phyloP scores from a whole-genome alignment of 23 tunicate genomes.

The Styela clava region DNA sequence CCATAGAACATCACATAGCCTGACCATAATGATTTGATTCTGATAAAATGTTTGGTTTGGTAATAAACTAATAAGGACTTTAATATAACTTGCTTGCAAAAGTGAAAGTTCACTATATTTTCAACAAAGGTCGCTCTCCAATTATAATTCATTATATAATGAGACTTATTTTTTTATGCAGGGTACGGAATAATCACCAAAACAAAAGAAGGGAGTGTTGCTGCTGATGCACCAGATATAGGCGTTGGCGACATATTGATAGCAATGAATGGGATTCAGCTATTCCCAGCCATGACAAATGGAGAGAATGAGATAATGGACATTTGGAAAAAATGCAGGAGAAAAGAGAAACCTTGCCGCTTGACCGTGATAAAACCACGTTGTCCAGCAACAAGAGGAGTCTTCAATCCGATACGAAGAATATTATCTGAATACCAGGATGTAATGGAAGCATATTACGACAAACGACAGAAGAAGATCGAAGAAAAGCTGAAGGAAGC shows the following conservation, averaged over 20 bases:
- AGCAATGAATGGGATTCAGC: slow-evolving; percentile 56
- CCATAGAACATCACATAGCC: too few species aligned
- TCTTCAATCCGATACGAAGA: slow-evolving; percentile 49
- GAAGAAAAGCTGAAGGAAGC: slow-evolving; percentile 43
- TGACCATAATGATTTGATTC: too few species aligned
- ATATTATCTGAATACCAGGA: slow-evolving; percentile 44
- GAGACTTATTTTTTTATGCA: slow-evolving; percentile 8
- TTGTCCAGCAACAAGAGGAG: slow-evolving; percentile 45
- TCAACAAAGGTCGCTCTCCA: too few species aligned
- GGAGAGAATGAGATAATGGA: slow-evolving; percentile 53
- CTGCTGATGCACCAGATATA: slow-evolving; percentile 38
- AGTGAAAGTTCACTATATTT: too few species aligned
- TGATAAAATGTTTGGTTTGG: too few species aligned
- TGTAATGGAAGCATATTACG: slow-evolving; percentile 55
- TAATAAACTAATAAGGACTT: neutral
- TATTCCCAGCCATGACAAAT: slow-evolving; percentile 50
- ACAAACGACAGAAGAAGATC: slow-evolving; percentile 37
- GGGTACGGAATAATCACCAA: slow-evolving; percentile 64
- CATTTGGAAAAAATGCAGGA: slow-evolving; percentile 68
- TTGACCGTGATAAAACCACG: slow-evolving; percentile 67
- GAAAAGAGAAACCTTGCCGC: slow-evolving; percentile 49
- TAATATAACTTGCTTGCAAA: too few species aligned
- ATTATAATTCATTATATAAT: too few species aligned
- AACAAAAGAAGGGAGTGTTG: slow-evolving; percentile 63
- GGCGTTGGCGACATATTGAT: slow-evolving; percentile 80